Conservation (phyloP, 2,888 invertebrate genomes). For the Frankliniella fusca region DNA sequence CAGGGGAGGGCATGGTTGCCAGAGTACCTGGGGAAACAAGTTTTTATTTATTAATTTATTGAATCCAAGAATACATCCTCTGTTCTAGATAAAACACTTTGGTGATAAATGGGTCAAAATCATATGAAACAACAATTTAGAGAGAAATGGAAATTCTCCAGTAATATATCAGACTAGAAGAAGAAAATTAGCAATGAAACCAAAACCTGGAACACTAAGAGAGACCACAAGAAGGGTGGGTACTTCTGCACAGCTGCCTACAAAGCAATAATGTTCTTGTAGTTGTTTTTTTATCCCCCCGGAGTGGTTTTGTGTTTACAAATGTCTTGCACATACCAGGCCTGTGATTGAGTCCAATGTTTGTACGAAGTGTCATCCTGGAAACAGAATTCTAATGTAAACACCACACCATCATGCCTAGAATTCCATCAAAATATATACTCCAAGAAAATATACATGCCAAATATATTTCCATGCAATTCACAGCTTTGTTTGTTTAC, state of each 20-base stretch:
- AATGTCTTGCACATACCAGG: background rate
- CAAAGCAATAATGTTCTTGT: background rate
- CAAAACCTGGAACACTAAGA: background rate
- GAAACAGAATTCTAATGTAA: background rate
- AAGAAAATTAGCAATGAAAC: background rate
- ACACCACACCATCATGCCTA: background rate
- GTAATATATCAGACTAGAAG: no score
- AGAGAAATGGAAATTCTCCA: background rate
- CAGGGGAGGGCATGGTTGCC: conserved; percentile 17
- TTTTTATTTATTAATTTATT: background rate
- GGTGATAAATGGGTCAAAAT: background rate
- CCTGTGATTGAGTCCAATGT: background rate
- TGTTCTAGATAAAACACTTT: background rate
- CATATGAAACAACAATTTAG: background rate
- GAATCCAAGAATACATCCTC: background rate
- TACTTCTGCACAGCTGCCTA: no score
- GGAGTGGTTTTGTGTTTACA: background rate
- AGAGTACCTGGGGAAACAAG: background rate
- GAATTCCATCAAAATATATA: background rate
- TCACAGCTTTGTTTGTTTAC: background rate
- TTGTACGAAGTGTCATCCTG: conserved; percentile 8
- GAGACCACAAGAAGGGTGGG: background rate
- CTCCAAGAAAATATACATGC: background rate
- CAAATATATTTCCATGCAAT: background rate
- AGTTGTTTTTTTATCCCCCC: no score